A percentile compares a stretch with the other conserved stretches of the same genome.
Conservation (phyloP, 2,888 invertebrate species). For the Protophormia terraenovae region DNA sequence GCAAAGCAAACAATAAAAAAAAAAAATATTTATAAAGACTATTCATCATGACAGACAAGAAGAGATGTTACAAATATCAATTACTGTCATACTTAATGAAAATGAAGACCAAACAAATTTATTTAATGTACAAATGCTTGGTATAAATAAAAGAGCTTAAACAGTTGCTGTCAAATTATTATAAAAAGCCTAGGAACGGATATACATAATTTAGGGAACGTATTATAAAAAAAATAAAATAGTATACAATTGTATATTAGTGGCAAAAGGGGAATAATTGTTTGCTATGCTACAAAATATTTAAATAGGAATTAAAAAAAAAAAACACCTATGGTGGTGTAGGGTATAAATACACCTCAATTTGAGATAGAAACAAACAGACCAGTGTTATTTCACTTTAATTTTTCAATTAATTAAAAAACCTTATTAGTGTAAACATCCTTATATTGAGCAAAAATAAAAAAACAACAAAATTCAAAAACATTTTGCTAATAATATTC, state of each 20-base stretch:
- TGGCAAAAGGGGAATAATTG: neutral
- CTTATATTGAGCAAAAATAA: too few species aligned
- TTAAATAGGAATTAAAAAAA: neutral
- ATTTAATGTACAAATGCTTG: slow-evolving; percentile 42
- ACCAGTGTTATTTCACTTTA: too few species aligned
- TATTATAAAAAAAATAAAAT: neutral
- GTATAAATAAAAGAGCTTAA: neutral
- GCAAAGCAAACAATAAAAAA: neutral
- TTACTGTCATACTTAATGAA: slow-evolving; percentile 64
- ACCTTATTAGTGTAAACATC: too few species aligned
- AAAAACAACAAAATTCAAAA: too few species aligned
- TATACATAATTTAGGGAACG: slow-evolving; percentile 36
- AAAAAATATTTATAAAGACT: neutral
- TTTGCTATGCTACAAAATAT: neutral
- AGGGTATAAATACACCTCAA: too few species aligned
- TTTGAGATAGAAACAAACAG: too few species aligned
- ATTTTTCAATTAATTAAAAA: too few species aligned
- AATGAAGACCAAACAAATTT: slow-evolving; percentile 62
- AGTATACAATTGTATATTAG: neutral
- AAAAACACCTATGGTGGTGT: too few species aligned
- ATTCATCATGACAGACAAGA: slow-evolving; percentile 43
- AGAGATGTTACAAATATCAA: slow-evolving; percentile 60
- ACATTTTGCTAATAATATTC: too few species aligned
- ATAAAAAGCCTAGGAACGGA: slow-evolving; percentile 28
- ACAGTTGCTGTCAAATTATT: slow-evolving; percentile 23